Conservation (phyloP, 2,797 vertebrate genomes). For the Cottoperca gobio region DNA sequence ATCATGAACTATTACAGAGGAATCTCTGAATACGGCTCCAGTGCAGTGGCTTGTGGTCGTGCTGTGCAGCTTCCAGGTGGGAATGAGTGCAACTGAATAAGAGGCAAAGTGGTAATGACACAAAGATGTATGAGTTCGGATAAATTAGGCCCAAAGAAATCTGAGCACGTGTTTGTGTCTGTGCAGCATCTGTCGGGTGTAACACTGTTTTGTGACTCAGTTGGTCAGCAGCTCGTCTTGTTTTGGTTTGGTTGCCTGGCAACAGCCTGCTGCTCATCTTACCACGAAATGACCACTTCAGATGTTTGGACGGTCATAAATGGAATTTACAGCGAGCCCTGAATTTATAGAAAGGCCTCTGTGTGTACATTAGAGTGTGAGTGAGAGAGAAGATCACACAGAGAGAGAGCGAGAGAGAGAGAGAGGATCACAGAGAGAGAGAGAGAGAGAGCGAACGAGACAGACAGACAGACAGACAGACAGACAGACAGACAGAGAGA, state of each 20-base stretch:
- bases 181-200: conserved; percentile 21
- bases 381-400: conserved; percentile 11
- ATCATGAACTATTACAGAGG: neutral
- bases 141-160: too few relatives aligned
- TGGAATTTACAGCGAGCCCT: conserved; percentile 49
- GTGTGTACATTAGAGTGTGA: conserved; percentile 9
- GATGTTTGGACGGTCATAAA: conserved; percentile 50
- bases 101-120: neutral
- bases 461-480: too few relatives aligned
- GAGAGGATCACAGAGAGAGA: neutral
- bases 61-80: conserved; percentile 6
- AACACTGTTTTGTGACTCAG: conserved; percentile 43
- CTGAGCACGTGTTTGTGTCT: neutral
- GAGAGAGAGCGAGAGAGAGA: conserved; percentile 2
- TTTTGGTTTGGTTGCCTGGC: conserved; percentile 53
- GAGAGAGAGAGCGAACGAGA: too few relatives aligned
- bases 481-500: too few relatives aligned
- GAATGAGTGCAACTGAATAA: neutral
- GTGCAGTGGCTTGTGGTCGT: neutral
- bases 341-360: conserved; percentile 34
- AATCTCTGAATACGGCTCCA: neutral
- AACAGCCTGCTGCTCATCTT: conserved; percentile 16
- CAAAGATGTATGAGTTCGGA: neutral
- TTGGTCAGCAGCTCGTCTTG: conserved; percentile 28
- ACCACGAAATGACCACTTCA: conserved; percentile 54